These are phyloP conservation scores for Spialia ferax DNA, from an alignment of 2,888 invertebrate genomes.

Conservation along the genomic window DNA sequence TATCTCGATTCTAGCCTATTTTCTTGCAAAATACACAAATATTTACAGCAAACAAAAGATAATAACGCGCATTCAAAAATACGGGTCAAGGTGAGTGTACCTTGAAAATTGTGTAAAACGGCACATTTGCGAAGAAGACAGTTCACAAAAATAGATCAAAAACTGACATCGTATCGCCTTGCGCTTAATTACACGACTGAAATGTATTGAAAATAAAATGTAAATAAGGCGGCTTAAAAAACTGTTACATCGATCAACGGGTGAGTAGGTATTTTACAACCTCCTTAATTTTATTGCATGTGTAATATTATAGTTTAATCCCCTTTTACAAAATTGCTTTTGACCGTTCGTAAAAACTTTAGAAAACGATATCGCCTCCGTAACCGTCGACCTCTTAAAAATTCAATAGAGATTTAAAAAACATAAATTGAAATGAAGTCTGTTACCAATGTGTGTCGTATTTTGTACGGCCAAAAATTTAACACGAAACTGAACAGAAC, in stretches of 20 bases:
- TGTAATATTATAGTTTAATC: neutral
- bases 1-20: neutral
- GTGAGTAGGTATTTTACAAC: conserved; percentile 1
- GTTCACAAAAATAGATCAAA: conserved; percentile 57
- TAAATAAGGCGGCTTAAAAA: neutral
- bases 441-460: no score
- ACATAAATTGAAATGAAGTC: no score
- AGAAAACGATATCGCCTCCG: no score
- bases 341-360: no score
- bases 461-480: no score
- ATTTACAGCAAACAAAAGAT: conserved; percentile 25
- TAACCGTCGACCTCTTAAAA: no score
- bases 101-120: conserved; percentile 58
- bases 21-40: conserved; percentile 15
- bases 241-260: neutral
- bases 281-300: neutral
- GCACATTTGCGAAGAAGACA: conserved; percentile 54
- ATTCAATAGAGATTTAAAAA: no score
- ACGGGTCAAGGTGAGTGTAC: conserved; percentile 61
- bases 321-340: neutral
- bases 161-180: conserved; percentile 64
- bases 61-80: conserved; percentile 44
- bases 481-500: no score
- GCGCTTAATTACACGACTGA: conserved; percentile 64
- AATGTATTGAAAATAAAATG: conserved; percentile 8